Evolutionary conservation across 2,888 invertebrate genomes (phyloP), one percentile per base, ranked within the genome.

Genomic region (Drosophila diplacantha): DNA sequence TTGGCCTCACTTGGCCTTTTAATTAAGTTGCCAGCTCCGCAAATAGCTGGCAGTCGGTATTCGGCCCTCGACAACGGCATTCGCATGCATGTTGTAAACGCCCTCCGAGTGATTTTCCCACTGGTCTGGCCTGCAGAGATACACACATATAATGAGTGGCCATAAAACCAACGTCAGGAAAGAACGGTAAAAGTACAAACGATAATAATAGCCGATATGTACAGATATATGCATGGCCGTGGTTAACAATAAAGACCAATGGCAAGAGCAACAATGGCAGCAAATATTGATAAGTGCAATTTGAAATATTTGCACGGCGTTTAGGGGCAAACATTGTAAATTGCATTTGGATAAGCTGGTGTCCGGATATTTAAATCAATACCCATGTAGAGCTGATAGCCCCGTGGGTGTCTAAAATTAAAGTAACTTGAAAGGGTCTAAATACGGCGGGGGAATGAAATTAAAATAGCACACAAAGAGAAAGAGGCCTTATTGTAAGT

Each of bases 11-110:
- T 47, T 35, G 41, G 61, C 34, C 49, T 49, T 67, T 66, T 67
- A 66, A 66, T 66, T 66, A 66, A 67, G 59, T 66, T 66, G 52
- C 37, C 49, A 51, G 55, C 66, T 46, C 56, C 37, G 49, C 47
- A 65, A 65, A 67, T 57, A 47, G 43, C 44, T 24, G 32, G 32
- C 37, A 55, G 56, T 51, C 29, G 47, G 29, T 12, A 46, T 18
- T 37, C 22, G 53, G 24, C 24, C 24, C n/a, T 47, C 32, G 32
- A 8, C 46, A 47, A 14, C n/a, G 37, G 41, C 57, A 51, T 31
- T 47, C 35, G 35, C 67, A 47, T 46, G 55, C 43, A 64, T 29
- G 50, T 52, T 47, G 52, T 58, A 53, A 58, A 53, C 35, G 51
- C 57, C 32, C 37, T 52, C 37, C 32, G 22, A 52, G 66, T 47